Base-by-base conservation (phyloP, 2,888 invertebrate species). In the Eupithecia vulgata region DNA sequence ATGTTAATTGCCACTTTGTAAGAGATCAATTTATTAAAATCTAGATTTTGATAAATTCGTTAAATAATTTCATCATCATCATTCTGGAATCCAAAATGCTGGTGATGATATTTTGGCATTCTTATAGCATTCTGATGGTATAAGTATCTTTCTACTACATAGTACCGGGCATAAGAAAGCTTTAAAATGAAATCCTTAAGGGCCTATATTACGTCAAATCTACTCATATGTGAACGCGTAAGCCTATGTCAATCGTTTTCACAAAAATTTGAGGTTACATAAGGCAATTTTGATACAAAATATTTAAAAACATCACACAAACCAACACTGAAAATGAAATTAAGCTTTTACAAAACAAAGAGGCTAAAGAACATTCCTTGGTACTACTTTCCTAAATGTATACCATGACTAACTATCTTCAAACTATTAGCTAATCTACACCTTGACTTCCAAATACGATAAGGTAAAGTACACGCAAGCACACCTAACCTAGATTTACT, bases 381-480 rank as follows among this genome's bases (percentile, higher is more conserved):
- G 30, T 59, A 30, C 13, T 61, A 34, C 34, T 6, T 30, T 6
- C 37, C 57, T 57, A 35, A 64, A 70, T 73, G 42, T 67, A 30
- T 67, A 73, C 62, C 70, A 42, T 73, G 57, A 62, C 65, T 48
- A 57, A 57, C 57, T 15, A 57, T 25, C 35, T 67, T 45, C 52
- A 62, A 45, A 68, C 72, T 75, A 40, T 59, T 66, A 65, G 30
- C n/a, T 66, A 66, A 66, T 30, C 74, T 71, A 59, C 68, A 61
- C 59, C 45, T 70, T 74, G 75, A 76, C 76, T 79, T 74, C 75
- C 70, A 77, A 77, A 77, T 74, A 74, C 78, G 78, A 78, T 78
- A 78, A 74, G 74, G 67, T 40, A 59, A 72, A 77, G 65, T 71
- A 75, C 79, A 80, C 76, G 79, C 79, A 64, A 79, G 65, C 71